Conservation (phyloP, 2,888 invertebrate species). For the Lycophotia porphyrea region DNA sequence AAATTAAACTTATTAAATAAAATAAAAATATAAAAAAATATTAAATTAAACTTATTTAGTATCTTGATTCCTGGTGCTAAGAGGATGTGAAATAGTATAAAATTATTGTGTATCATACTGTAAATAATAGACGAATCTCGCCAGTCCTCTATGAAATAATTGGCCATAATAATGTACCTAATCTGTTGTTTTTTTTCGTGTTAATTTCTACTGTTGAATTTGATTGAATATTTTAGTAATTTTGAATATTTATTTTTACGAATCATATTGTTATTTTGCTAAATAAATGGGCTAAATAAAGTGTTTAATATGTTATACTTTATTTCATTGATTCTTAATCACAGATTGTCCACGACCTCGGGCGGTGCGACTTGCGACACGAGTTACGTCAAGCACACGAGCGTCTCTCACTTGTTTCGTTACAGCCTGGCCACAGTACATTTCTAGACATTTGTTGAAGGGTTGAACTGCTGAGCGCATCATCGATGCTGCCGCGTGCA, state of each 20-base stretch:
- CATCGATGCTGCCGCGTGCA: no score
- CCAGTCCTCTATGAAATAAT: constrained; percentile 46
- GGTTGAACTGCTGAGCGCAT: background rate
- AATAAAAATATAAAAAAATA: no score
- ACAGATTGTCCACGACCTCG: background rate
- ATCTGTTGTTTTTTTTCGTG: constrained; percentile 49
- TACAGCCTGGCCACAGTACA: background rate
- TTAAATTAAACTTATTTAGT: constrained; percentile 40
- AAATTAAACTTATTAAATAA: no score
- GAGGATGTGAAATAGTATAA: constrained; percentile 43
- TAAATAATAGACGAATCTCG: constrained; percentile 62
- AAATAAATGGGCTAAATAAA: constrained; percentile 63
- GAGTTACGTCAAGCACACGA: background rate
- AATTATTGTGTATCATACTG: constrained; percentile 52
- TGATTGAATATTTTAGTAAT: constrained; percentile 20
- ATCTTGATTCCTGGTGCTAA: constrained; percentile 59
- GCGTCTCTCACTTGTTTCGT: background rate
- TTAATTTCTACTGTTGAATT: constrained; percentile 35
- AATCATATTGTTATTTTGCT: constrained; percentile 51
- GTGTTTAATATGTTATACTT: constrained; percentile 41
- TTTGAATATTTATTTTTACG: constrained; percentile 56
- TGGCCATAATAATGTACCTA: constrained; percentile 68
- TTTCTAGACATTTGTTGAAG: background rate
- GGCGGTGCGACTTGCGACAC: background rate
- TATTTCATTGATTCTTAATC: constrained; percentile 27